Conservation (phyloP, 2,888 invertebrate species). For the Yponomeuta plumbellus region DNA sequence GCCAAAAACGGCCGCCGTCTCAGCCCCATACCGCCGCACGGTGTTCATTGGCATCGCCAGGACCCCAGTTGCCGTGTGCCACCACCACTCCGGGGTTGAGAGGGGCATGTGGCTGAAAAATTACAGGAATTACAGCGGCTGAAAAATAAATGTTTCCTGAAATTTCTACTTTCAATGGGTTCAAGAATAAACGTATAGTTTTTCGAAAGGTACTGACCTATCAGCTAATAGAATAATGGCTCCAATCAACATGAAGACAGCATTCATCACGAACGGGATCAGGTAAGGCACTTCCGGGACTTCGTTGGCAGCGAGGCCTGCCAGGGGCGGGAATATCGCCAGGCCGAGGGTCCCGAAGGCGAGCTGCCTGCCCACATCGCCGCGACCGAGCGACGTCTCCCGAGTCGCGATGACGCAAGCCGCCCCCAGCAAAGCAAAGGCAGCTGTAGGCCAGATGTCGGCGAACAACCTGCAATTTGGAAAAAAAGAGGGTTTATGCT, state of each 20-base stretch:
- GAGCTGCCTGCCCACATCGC: constrained; percentile 86
- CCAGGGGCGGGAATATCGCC: constrained; percentile 81
- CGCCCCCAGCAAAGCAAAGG: constrained; percentile 81
- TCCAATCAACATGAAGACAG: constrained; percentile 72
- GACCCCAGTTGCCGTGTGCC: constrained; percentile 87
- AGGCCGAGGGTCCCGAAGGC: constrained; percentile 85
- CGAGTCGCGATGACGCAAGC: constrained; percentile 89
- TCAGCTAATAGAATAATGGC: constrained; percentile 77
- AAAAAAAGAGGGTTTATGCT: neutral
- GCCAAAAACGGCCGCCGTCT: constrained; percentile 82
- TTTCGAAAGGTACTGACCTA: constrained; percentile 44
- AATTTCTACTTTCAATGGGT: neutral
- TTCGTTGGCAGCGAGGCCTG: constrained; percentile 54
- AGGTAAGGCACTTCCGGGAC: constrained; percentile 66
- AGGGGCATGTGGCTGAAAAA: constrained; percentile 80
- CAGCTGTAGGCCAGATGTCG: constrained; percentile 86
- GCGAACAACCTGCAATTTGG: constrained; percentile 74
- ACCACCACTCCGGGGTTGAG: constrained; percentile 91
- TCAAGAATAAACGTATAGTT: neutral
- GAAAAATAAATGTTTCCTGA: neutral
- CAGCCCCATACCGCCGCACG: constrained; percentile 84
- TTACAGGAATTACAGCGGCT: neutral
- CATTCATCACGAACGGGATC: constrained; percentile 77
- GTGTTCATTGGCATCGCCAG: constrained; percentile 87
- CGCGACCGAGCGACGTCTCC: constrained; percentile 86